Percentiles rank a stretch among this genome's conserved stretches.
Conservation (phyloP, 2,888 invertebrate species). For the Polymixis flavicincta region DNA sequence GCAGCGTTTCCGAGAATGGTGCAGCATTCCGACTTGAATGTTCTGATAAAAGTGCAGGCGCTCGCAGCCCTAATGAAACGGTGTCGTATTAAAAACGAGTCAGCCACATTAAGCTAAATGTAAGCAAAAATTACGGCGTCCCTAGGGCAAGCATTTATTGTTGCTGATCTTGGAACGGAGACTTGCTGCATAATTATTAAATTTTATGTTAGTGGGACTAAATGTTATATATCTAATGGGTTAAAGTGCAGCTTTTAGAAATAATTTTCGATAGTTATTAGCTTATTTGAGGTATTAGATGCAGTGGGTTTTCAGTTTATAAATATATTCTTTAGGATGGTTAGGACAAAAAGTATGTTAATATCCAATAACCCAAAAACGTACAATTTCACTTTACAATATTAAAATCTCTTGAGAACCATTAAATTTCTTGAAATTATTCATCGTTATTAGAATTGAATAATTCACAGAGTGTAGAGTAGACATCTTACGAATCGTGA, state of each 20-base stretch:
- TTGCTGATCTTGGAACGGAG: background rate
- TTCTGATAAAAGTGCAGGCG: slow-evolving; percentile 63
- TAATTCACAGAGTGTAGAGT: slow-evolving; percentile 20
- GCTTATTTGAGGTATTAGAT: background rate
- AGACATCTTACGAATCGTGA: slow-evolving; percentile 17
- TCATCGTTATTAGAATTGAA: slow-evolving; percentile 17
- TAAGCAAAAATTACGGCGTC: slow-evolving; percentile 67
- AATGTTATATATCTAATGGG: background rate
- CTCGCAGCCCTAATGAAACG: slow-evolving; percentile 65
- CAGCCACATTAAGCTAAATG: slow-evolving; percentile 66
- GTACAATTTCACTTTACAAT: background rate
- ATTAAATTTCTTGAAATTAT: background rate
- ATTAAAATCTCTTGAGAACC: background rate
- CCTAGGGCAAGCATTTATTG: slow-evolving; percentile 15
- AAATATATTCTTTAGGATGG: background rate
- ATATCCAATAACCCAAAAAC: too few relatives aligned
- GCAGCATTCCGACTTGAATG: slow-evolving; percentile 23
- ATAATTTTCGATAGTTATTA: background rate
- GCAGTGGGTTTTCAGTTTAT: background rate
- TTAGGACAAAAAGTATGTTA: background rate
- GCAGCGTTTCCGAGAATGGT: slow-evolving; percentile 13
- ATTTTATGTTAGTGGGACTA: background rate
- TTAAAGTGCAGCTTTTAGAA: background rate
- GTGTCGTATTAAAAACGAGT: slow-evolving; percentile 74
- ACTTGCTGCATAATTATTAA: background rate